A percentile compares a stretch with the other conserved stretches of the same genome.
These are phyloP conservation scores for Dynastes maya DNA, from an alignment of 2,888 invertebrate species.

Conservation along the genomic window DNA sequence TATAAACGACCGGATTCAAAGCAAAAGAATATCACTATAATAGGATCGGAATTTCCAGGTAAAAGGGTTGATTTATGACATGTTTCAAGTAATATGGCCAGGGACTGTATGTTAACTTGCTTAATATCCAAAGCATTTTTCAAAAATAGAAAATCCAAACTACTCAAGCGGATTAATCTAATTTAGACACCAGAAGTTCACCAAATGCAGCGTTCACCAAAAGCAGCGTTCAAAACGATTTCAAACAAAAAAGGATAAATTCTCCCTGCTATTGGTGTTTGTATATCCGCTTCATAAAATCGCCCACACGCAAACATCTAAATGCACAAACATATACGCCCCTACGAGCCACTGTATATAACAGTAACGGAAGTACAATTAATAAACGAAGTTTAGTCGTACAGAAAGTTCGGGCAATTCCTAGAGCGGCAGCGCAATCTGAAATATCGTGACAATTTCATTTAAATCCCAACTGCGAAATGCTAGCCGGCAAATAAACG, in stretches of 20 bases:
- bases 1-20: no score
- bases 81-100: no score
- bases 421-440: constrained; percentile 63
- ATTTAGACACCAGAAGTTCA: not conserved
- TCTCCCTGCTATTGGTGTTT: constrained; percentile 53
- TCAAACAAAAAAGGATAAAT: constrained; percentile 46
- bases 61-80: no score
- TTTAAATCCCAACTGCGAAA: constrained; percentile 51
- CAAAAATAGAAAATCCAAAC: not conserved
- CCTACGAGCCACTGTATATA: constrained; percentile 50
- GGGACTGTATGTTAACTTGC: no score
- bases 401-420: constrained; percentile 63
- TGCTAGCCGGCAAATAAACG: constrained; percentile 16
- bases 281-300: constrained; percentile 50
- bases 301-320: constrained; percentile 41
- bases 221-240: constrained; percentile 25
- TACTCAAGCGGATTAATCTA: constrained; percentile 5
- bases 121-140: not conserved
- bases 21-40: no score
- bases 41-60: no score
- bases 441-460: constrained; percentile 63
- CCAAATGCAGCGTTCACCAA: constrained; percentile 15
- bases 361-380: constrained; percentile 64
- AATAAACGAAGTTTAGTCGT: constrained; percentile 67
- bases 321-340: constrained; percentile 53